phyloP scores from a whole-genome alignment of 2,888 invertebrate species.

The Sphecodes monilicornis region DNA sequence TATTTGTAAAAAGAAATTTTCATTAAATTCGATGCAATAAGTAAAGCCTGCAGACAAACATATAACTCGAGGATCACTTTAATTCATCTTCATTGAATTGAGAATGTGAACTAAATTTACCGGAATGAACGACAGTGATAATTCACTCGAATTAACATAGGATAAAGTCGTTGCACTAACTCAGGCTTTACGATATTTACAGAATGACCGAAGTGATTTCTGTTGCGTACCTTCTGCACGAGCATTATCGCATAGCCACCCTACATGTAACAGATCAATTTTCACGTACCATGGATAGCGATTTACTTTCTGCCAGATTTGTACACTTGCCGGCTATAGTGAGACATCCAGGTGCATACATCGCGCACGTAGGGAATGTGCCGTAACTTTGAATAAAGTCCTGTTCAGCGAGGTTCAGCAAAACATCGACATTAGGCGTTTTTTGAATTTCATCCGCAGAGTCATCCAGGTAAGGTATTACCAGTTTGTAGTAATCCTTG shows the following conservation, averaged over 20 bases:
- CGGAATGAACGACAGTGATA: background rate
- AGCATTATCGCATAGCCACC: background rate
- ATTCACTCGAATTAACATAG: background rate
- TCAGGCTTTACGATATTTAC: slow-evolving; percentile 2
- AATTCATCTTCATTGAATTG: background rate
- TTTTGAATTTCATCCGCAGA: background rate
- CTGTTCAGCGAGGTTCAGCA: slow-evolving; percentile 29
- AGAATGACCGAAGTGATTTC: background rate
- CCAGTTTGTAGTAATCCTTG: slow-evolving; percentile 15
- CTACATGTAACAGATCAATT: slow-evolving; percentile 17
- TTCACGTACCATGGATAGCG: slow-evolving; percentile 58
- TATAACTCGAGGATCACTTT: background rate
- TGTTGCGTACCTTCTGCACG: background rate
- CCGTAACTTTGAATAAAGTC: slow-evolving; percentile 50
- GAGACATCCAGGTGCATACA: slow-evolving; percentile 56
- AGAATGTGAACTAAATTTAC: background rate
- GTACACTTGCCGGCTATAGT: slow-evolving; percentile 46
- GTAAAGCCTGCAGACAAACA: background rate
- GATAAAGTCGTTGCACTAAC: slow-evolving; percentile 7
- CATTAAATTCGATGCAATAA: background rate
- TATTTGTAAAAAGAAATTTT: background rate
- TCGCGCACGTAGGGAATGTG: slow-evolving; percentile 45
- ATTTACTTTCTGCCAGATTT: slow-evolving; percentile 47
- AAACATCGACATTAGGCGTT: slow-evolving; percentile 7
- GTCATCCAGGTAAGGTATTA: background rate